phyloP scores from a whole-genome alignment of 2,888 invertebrate species.

The Pollenia griseotomentosa region DNA sequence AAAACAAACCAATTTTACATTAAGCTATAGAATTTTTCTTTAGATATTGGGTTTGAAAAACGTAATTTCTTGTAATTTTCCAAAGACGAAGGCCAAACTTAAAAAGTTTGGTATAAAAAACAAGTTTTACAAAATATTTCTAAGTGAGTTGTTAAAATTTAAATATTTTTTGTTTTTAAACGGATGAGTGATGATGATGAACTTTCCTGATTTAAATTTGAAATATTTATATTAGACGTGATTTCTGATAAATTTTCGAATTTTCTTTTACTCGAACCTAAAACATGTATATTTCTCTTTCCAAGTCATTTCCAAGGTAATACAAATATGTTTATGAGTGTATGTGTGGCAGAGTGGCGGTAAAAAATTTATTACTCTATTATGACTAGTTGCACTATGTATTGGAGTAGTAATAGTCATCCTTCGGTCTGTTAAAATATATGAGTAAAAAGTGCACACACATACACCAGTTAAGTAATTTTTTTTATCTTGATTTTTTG shows the following conservation, averaged over 20 bases:
- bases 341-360: not conserved
- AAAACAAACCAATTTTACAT: conserved; percentile 56
- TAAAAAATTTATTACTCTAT: conserved; percentile 7
- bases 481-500: conserved; percentile 5
- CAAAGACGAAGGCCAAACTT: too few species aligned
- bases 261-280: not conserved
- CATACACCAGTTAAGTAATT: conserved; percentile 33
- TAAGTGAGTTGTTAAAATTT: too few species aligned
- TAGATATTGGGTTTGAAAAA: conserved; percentile 5
- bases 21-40: conserved; percentile 29
- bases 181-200: too few species aligned
- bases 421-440: not conserved
- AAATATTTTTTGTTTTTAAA: too few species aligned
- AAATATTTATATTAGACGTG: too few species aligned
- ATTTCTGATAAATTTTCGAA: not conserved
- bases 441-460: too few species aligned
- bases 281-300: not conserved
- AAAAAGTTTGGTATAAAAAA: too few species aligned
- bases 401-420: not conserved
- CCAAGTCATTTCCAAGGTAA: not conserved
- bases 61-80: too few species aligned
- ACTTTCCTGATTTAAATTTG: too few species aligned
- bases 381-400: not conserved
- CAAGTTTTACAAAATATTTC: too few species aligned
- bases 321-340: conserved; percentile 5